Conservation (phyloP, 2,797 vertebrate species). For the Smutsia gigantea region DNA sequence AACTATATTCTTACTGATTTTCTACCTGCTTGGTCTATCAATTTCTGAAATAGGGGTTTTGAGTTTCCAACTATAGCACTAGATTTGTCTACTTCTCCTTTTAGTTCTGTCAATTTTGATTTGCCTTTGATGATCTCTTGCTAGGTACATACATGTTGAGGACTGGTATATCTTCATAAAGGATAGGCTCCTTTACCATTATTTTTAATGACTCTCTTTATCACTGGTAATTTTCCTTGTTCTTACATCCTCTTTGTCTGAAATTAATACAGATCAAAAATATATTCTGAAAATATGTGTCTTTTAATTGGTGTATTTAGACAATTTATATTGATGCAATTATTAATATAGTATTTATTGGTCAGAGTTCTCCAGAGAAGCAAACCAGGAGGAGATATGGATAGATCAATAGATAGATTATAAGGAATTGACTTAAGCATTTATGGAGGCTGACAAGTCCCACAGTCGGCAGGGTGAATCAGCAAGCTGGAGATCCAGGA, state of each 20-base stretch:
- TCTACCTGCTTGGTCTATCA: background rate
- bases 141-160: background rate
- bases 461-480: background rate
- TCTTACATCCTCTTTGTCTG: background rate
- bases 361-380: background rate
- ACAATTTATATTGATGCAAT: background rate
- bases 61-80: background rate
- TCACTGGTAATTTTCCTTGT: background rate
- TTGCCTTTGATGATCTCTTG: background rate
- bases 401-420: background rate
- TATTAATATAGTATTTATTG: background rate
- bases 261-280: background rate
- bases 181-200: background rate
- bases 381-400: background rate
- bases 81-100: background rate
- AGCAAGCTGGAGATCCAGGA: background rate
- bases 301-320: background rate
- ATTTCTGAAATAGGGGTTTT: background rate
- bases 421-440: background rate
- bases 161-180: background rate
- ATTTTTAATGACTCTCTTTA: background rate
- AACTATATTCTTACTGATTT: background rate
- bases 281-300: background rate
- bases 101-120: background rate
- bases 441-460: background rate